Evolutionary conservation across 2,888 invertebrate genomes (phyloP), one percentile per base, ranked within the genome.

Genomic region (Caenorhabditis drosophilae): DNA sequence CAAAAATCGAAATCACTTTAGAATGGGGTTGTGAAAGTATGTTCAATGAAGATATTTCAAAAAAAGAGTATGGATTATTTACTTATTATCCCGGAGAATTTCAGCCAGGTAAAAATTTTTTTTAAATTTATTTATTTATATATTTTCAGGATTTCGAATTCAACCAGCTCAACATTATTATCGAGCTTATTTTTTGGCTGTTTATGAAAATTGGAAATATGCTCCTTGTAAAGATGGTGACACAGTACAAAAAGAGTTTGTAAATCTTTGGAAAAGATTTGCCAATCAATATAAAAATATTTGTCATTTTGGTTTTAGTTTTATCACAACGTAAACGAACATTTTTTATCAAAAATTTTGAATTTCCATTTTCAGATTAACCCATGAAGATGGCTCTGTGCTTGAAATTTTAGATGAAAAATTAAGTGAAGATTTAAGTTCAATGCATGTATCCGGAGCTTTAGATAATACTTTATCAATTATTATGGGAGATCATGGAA

Each of bases 401-500:
- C 40, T 72, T 11, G 71, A 72, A 46, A n/a, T 57, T n/a, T 23
- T 72, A 3, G 71, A 72, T 40, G 71, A 72, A 44, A 59, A 67
- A 36, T 18, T 72, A 9, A 56, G 53, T 18, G 31, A 48, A 18
- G 47, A 42, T n/a, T 40, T 67, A 31, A 58, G 44, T 44, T 38
- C 54, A 45, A 38, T 67, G 54, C 20, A 53, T 48, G 9, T 67
- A 25, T 25, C 52, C 52, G 73, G 69, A 23, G 67, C 50, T 11
- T 35, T 79, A 46, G 60, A 79, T 27, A 76, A 78, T 56, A 75
- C 75, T 15, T 61, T 75, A 12, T 67, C 81, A 0, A 54, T 81
- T 4, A 69, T 81, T 12, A 73, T 84, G 77, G 85, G 85, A 55
- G 86, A 86, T 57, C 86, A 86, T 69, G 86, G 86, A 12, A 83